Base-by-base conservation (phyloP, 1,140 invertebrate genomes). In the Musca vetustissima region DNA sequence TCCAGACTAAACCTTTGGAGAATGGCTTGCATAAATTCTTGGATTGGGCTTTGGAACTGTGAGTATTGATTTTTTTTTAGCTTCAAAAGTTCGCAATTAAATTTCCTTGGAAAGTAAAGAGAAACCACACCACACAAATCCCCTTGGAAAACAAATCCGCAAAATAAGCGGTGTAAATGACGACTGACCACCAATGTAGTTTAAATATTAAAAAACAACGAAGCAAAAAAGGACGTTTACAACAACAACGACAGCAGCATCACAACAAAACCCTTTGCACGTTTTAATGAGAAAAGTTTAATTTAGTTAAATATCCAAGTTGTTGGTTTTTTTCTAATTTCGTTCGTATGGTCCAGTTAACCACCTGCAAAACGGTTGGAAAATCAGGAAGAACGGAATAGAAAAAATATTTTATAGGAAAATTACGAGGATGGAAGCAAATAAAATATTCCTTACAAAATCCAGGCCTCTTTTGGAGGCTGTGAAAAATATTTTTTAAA, bases 1-100 rank as follows among this genome's bases (percentile, higher is more conserved):
- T 97, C 86, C 93, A 95, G 76, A 93, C 94, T 59, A 92, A 94
- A 72, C 91, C 91, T 72, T 84, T 96, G 1, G 93, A 95, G 78
- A 84, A 88, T 68, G 94, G 93, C 24, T 85, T 97, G 2, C 89
- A 91, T 66, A 95, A 95, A 80, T 97, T 97, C 80, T 81, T 97
- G 22, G 90, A 94, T 69, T 94, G 92, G 90, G 89, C 89, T 1
- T 83, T 89, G 24, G 87, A 87, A 61, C 83, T 91, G 91, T 94
- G 86, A 89, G 90, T 89, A 77, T 57, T 24, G 36, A 43, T n/a
- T 11, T 43, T 43, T 43, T 7, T 43, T 28, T n/a, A n/a, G n/a
- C n/a, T n/a, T n/a, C n/a, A n/a, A n/a, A n/a, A n/a, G n/a, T n/a
- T n/a, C n/a, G n/a, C n/a, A n/a, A n/a, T n/a, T n/a, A n/a, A n/a